These are phyloP conservation scores for Eudasyphora cyanicolor DNA, from an alignment of 2,888 invertebrate genomes.

Conservation along the genomic window DNA sequence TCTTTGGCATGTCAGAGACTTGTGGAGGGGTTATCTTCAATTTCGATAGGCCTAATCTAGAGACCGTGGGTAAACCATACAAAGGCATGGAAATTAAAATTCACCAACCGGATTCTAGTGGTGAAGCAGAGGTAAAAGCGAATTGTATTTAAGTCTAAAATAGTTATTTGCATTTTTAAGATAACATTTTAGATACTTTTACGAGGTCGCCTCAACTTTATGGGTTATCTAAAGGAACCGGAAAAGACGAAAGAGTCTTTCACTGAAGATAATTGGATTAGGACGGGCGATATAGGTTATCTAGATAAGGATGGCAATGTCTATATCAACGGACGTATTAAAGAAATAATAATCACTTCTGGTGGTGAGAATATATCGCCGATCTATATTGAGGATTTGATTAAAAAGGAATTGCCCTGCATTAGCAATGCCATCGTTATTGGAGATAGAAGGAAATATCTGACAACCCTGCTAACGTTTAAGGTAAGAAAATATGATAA, in stretches of 20 bases:
- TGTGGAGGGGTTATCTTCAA: conserved; percentile 86
- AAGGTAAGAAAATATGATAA: conserved; percentile 87
- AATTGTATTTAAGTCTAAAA: too few relatives aligned
- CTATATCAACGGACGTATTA: conserved; percentile 87
- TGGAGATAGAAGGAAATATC: conserved; percentile 92
- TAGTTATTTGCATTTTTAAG: not conserved
- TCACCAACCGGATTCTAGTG: conserved; percentile 84
- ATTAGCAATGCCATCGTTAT: conserved; percentile 91
- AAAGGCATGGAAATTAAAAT: conserved; percentile 86
- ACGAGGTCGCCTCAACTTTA: conserved; percentile 89
- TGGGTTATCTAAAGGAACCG: conserved; percentile 90
- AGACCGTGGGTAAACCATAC: conserved; percentile 86
- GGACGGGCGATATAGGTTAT: conserved; percentile 92
- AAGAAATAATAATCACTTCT: conserved; percentile 95
- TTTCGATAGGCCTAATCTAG: conserved; percentile 80
- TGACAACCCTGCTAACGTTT: conserved; percentile 89
- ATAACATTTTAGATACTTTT: conserved; percentile 82
- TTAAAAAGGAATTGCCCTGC: conserved; percentile 87
- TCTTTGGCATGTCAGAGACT: conserved; percentile 93
- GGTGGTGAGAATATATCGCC: conserved; percentile 96
- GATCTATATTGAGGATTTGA: conserved; percentile 89
- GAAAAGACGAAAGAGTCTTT: conserved; percentile 88
- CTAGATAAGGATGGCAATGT: conserved; percentile 87
- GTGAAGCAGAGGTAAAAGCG: conserved; percentile 85
- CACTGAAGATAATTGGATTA: conserved; percentile 90